A percentile compares a stretch with the other conserved stretches of the same genome.
Evolutionary conservation across 2,113 vertebrate genomes (phyloP).

Genomic region (Hiodon tergisus): DNA sequence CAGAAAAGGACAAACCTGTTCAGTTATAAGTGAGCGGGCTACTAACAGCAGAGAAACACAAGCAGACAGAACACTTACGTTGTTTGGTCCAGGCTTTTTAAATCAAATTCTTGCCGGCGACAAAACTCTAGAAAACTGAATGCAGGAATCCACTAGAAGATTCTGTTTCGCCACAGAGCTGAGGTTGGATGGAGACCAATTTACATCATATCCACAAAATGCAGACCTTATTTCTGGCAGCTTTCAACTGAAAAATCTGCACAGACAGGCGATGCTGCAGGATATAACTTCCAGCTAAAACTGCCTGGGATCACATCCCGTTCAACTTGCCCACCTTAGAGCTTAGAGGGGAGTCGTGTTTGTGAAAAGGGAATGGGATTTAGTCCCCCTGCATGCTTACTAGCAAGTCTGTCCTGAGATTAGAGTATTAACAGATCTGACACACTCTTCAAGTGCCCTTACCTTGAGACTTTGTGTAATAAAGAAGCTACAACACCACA

Average conservation of each 20-base stretch:
- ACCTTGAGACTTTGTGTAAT: no score
- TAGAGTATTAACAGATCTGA: no score
- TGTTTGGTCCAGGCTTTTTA: not conserved
- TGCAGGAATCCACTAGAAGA: not conserved
- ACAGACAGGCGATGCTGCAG: no score
- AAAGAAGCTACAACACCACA: no score
- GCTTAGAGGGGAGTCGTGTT: no score
- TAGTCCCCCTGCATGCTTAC: no score
- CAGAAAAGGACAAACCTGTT: not conserved
- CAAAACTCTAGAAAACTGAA: not conserved
- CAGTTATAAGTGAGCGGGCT: not conserved
- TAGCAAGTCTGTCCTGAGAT: no score
- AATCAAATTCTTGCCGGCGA: not conserved
- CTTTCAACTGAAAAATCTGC: not conserved
- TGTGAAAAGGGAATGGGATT: no score
- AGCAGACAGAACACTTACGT: conserved; percentile 4
- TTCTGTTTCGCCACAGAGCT: not conserved
- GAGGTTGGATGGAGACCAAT: not conserved
- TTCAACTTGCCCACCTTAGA: not conserved
- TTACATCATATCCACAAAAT: conserved; percentile 19
- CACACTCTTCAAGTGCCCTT: no score
- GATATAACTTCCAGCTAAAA: no score
- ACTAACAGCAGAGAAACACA: not conserved
- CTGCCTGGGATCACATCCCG: not conserved
- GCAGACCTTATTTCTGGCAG: conserved; percentile 7